Conservation (phyloP, 1,140 invertebrate genomes). For the Riptortus pedestris region DNA sequence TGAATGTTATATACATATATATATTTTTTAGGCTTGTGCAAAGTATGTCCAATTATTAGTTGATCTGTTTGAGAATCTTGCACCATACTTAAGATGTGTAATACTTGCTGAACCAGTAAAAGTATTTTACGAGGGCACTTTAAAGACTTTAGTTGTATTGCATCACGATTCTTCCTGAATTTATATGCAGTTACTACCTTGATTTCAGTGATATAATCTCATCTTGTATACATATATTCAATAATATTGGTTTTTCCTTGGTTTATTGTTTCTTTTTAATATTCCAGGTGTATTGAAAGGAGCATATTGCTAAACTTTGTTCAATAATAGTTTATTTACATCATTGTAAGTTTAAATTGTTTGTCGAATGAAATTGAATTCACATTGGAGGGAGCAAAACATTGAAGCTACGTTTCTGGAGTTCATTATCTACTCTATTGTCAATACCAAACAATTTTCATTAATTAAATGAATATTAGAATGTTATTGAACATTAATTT, state of each 20-base stretch:
- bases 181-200: conserved; percentile 97
- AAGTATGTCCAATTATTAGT: conserved; percentile 85
- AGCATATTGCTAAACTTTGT: no score
- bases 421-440: no score
- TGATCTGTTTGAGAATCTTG: conserved; percentile 91
- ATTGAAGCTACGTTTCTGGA: no score
- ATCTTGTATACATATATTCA: conserved; percentile 75
- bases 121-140: conserved; percentile 88
- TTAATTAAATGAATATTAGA: no score
- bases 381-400: no score
- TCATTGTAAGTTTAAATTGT: no score
- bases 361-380: no score
- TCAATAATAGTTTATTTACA: no score
- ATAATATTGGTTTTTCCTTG: not conserved
- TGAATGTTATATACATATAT: conserved; percentile 37
- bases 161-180: conserved; percentile 98
- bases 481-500: no score
- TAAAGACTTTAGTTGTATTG: conserved; percentile 88
- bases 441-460: no score
- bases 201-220: conserved; percentile 99
- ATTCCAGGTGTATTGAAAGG: no score
- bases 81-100: conserved; percentile 92
- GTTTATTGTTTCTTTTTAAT: no score
- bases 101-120: conserved; percentile 88
- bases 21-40: conserved; percentile 53